phyloP scores from a whole-genome alignment of 2,113 vertebrate species.

The Cephalophus harveyi region DNA sequence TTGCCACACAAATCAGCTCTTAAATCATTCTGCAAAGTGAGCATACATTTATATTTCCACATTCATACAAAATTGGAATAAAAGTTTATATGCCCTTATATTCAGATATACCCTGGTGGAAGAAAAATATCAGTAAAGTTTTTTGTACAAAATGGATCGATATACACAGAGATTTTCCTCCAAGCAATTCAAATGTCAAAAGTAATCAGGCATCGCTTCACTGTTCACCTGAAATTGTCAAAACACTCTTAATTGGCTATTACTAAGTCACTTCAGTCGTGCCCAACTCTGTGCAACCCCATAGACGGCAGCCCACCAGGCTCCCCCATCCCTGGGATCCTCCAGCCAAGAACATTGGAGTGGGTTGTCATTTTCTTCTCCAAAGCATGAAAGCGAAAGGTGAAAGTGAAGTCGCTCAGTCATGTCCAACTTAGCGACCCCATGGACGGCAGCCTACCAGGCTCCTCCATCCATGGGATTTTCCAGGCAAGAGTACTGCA shows the following conservation, averaged over 20 bases:
- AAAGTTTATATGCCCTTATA: neutral
- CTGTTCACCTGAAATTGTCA: neutral
- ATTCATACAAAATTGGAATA: neutral
- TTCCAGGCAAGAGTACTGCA: no score
- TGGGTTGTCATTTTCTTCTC: no score
- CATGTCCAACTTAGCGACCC: no score
- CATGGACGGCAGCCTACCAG: no score
- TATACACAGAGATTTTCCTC: neutral
- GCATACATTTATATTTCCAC: neutral
- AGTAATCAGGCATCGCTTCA: neutral
- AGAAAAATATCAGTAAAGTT: neutral
- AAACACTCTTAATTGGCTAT: neutral
- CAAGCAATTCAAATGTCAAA: neutral
- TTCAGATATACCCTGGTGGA: neutral
- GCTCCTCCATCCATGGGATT: no score
- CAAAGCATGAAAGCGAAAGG: no score
- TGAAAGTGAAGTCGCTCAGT: no score
- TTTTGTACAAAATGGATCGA: neutral
- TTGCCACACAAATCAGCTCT: neutral
- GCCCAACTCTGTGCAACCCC: no score
- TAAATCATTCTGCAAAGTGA: neutral
- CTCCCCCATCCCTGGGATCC: no score
- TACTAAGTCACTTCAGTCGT: no score
- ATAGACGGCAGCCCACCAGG: no score
- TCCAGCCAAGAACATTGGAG: no score